A percentile compares a stretch with the other conserved stretches of the same genome.
phyloP scores from a whole-genome alignment of 2,113 vertebrate species.

The Poicephalus meyeri region DNA sequence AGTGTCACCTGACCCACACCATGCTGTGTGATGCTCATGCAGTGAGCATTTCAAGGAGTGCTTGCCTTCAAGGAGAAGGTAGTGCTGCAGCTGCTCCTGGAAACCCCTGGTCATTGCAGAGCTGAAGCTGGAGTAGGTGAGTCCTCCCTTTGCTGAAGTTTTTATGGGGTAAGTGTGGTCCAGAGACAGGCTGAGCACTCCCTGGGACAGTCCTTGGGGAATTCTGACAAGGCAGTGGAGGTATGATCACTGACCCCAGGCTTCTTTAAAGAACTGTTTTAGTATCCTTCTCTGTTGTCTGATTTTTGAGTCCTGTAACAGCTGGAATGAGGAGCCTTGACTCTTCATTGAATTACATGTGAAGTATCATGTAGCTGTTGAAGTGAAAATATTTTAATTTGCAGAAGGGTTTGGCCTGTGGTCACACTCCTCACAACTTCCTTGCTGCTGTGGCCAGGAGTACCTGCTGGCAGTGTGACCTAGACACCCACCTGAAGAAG shows the following conservation, averaged over 20 bases:
- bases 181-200: neutral
- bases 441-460: neutral
- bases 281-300: neutral
- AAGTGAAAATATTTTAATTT: neutral
- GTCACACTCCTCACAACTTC: neutral
- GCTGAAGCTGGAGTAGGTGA: neutral
- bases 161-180: neutral
- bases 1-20: neutral
- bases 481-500: neutral
- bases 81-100: neutral
- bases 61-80: neutral
- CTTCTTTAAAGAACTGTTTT: neutral
- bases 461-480: neutral
- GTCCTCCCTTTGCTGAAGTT: neutral
- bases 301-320: neutral
- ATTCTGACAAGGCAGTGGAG: neutral
- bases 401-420: neutral
- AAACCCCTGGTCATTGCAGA: neutral
- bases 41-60: neutral
- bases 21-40: neutral
- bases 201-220: neutral
- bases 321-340: neutral
- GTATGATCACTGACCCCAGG: rapidly evolving
- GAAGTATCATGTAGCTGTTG: neutral
- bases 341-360: neutral